Conservation (phyloP, 2,113 vertebrate genomes). For the Empidonax traillii region DNA sequence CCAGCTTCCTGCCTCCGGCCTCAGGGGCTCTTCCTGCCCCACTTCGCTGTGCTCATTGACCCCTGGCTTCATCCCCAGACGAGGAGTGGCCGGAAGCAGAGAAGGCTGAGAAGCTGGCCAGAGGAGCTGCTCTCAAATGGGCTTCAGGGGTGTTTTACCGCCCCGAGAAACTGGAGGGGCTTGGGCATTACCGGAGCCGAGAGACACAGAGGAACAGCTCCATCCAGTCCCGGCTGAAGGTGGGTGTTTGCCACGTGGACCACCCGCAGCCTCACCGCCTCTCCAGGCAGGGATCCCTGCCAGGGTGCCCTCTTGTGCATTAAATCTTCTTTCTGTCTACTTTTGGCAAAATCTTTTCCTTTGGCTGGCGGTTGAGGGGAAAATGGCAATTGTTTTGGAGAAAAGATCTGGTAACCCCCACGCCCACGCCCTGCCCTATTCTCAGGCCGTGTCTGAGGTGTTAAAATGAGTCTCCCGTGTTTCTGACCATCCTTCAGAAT, state of each 20-base stretch:
- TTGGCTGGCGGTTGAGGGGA: neutral
- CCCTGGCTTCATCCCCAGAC: slow-evolving; percentile 3
- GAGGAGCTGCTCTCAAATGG: slow-evolving; percentile 95
- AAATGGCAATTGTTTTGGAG: neutral
- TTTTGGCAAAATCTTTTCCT: neutral
- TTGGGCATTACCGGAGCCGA: slow-evolving; percentile 86
- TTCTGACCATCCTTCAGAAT: neutral
- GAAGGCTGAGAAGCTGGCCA: slow-evolving; percentile 87
- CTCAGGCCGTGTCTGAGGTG: neutral
- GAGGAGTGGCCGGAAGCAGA: slow-evolving; percentile 78
- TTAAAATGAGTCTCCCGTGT: neutral
- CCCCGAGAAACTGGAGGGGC: slow-evolving; percentile 87
- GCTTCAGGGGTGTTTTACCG: slow-evolving; percentile 92
- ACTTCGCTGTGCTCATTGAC: neutral
- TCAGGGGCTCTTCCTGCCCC: slow-evolving; percentile 45
- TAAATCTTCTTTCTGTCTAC: no score
- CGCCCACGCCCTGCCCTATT: neutral
- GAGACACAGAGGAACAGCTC: slow-evolving; percentile 90
- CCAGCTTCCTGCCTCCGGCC: slow-evolving; percentile 21
- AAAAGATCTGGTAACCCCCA: neutral
- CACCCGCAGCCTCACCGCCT: neutral
- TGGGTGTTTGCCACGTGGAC: slow-evolving; percentile 3
- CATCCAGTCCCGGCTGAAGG: slow-evolving; percentile 91
- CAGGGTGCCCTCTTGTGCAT: neutral
- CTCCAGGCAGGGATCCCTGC: neutral